phyloP scores from a whole-genome alignment of 2,797 vertebrate species.

The Natrix natrix region DNA sequence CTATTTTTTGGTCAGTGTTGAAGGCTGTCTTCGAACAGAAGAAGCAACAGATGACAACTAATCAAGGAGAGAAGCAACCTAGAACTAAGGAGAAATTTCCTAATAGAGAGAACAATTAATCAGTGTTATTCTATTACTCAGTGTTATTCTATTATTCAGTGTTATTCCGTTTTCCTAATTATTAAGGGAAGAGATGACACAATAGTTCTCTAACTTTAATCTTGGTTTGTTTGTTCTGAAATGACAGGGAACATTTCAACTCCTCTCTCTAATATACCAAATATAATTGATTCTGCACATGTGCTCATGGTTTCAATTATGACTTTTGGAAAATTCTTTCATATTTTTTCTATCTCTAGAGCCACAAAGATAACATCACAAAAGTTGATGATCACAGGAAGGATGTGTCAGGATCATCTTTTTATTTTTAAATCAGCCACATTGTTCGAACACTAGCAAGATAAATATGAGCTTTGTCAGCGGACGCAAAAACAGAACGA shows the following conservation, averaged over 20 bases:
- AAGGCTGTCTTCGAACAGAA: too few relatives aligned
- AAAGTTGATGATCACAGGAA: slow-evolving; percentile 59
- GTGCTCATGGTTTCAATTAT: slow-evolving; percentile 48
- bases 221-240: background rate
- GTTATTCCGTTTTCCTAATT: background rate
- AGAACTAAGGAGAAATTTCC: too few relatives aligned
- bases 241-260: background rate
- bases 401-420: slow-evolving; percentile 58
- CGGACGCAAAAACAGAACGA: slow-evolving; percentile 43
- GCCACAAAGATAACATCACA: slow-evolving; percentile 56
- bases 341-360: slow-evolving; percentile 58
- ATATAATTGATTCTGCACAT: background rate
- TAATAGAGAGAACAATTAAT: too few relatives aligned
- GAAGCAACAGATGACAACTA: too few relatives aligned
- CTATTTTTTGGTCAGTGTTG: too few relatives aligned
- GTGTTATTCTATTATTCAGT: background rate
- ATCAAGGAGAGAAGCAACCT: too few relatives aligned
- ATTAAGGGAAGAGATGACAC: background rate
- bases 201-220: slow-evolving; percentile 17
- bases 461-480: slow-evolving; percentile 53
- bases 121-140: background rate
- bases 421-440: slow-evolving; percentile 50
- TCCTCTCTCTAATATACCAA: background rate
- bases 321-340: slow-evolving; percentile 43
- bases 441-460: slow-evolving; percentile 49